Base-by-base conservation (phyloP, 2,888 invertebrate genomes). In the Ichneumoninae sp. region DNA sequence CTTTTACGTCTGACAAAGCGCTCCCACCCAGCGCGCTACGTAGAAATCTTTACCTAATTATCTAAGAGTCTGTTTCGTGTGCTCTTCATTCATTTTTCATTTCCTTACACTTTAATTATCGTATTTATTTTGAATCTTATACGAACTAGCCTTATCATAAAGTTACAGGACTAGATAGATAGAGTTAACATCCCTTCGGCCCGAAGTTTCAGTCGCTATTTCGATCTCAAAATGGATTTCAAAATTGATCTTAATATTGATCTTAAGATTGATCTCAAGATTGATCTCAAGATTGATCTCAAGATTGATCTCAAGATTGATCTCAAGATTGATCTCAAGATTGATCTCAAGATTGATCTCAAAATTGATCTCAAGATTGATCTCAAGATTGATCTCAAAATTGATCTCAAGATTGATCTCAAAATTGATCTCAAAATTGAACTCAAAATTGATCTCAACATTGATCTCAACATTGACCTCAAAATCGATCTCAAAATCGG, bases 41-140 rank as follows among this genome's bases (percentile, higher is more conserved):
- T 78, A 78, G 47, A 78, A 78, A 78, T 78, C 60, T 33, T 78
- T 30, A 33, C 19, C 54, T 77, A 69, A 30, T 60, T 70, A 70
- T 44, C 50, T 63, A 78, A 69, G 22, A 70, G 50, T 70, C 69
- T 22, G 69, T 78, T 70, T 70, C 78, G 70, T 70, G 30, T 52
- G 60, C 30, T 60, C 50, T 50, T 52, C 52, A 33, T 69, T 40
- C 60, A 47, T 47, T 70, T 19, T 47, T 33, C 33, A 36, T 68
- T 54, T 19, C 44, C 47, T 70, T 70, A 63, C 33, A 74, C 30
- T 19, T 74, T 33, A 19, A 5, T 74, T 33, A 22, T 63, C 44
- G 13, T 75, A 40, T 19, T 68, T 40, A 30, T 65, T 52, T 73
- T 70, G 44, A 52, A 75, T 66, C 75, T 75, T 75, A 75, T 8